Evolutionary conservation across 2,888 invertebrate species (phyloP), one percentile per base, ranked within the genome.

Genomic region (Melangyna quadrimaculata): DNA sequence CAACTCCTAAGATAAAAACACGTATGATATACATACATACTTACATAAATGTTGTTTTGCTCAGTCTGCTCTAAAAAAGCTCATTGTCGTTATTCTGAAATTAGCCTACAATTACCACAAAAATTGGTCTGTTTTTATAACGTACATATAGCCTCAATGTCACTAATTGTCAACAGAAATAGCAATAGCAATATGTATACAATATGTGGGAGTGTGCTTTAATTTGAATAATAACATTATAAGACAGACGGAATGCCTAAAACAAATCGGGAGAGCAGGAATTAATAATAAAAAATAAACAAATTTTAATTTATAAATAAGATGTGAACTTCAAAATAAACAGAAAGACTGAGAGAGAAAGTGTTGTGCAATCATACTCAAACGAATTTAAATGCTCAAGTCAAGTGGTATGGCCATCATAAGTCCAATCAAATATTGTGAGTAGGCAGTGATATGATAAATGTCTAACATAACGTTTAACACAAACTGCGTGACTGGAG

Each of bases 81-180:
- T 59, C 14, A 2, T 24, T 43, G 17, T 19, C 17, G 22, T 29
- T 45, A 43, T 63, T 63, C 27, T 63, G 3, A 63, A 63, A 63
- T 63, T 43, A 63, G 63, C 14, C 29, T 45, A 17, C 10, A 65
- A 45, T 45, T 19, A 45, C 45, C 45, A 51, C 48, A 67, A 29
- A 48, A 51, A 67, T 35, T 24, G 8, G 22, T 71, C 75, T 84
- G 72, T 75, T 77, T 59, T 72, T 72, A 75, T 61, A 77, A 53
- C 65, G n/a, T n/a, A n/a, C n/a, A n/a, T n/a, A 63, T 43, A 65
- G 65, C 32, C 17, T 80, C 84, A 84, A 77, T 84, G 72, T 69
- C 75, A n/a, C 67, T 37, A 37, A 61, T 53, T 72, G 80, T 75
- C 75, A 74, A 59, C 72, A 37, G 9, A 82, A 82, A 78, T 82